Evolutionary conservation across 2,888 invertebrate genomes (phyloP).

Genomic region (Drosophila kokeensis): DNA sequence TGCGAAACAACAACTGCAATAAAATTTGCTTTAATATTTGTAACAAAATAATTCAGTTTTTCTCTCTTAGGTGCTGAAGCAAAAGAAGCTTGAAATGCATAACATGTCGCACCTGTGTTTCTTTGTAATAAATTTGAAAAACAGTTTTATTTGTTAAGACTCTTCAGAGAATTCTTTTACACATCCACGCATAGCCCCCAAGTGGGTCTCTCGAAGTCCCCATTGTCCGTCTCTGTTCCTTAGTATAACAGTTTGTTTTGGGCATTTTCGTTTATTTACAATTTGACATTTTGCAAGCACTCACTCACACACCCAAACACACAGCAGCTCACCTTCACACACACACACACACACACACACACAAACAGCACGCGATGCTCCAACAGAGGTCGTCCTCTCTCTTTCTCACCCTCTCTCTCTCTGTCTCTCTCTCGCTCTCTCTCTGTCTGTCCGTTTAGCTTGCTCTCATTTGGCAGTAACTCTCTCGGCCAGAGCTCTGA

Average conservation of each 20-base stretch:
- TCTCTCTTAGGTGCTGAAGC: not conserved
- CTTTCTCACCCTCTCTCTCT: conserved; percentile 20
- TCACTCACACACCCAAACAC: conserved; percentile 27
- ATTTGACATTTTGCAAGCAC: conserved; percentile 75
- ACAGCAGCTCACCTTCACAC: conserved; percentile 69
- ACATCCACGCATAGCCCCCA: not conserved
- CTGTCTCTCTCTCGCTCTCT: conserved; percentile 9
- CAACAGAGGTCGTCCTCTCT: conserved; percentile 53
- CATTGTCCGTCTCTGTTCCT: conserved; percentile 33
- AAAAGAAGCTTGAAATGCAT: not conserved
- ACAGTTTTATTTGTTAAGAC: not conserved
- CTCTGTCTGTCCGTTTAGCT: conserved; percentile 16
- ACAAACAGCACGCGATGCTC: conserved; percentile 36
- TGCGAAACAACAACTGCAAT: not conserved
- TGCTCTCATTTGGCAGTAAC: conserved; percentile 30
- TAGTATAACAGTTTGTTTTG: conserved; percentile 66
- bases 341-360: conserved; percentile 27
- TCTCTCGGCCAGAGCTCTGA: conserved; percentile 29
- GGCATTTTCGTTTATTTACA: conserved; percentile 76
- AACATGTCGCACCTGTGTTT: not conserved
- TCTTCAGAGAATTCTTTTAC: not conserved
- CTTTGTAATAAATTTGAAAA: not conserved
- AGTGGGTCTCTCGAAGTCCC: too few species aligned
- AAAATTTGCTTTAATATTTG: too few species aligned
- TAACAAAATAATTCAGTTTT: not conserved